Evolutionary conservation across 2,113 vertebrate genomes (phyloP).

Genomic region (Lipotes vexillifer): DNA sequence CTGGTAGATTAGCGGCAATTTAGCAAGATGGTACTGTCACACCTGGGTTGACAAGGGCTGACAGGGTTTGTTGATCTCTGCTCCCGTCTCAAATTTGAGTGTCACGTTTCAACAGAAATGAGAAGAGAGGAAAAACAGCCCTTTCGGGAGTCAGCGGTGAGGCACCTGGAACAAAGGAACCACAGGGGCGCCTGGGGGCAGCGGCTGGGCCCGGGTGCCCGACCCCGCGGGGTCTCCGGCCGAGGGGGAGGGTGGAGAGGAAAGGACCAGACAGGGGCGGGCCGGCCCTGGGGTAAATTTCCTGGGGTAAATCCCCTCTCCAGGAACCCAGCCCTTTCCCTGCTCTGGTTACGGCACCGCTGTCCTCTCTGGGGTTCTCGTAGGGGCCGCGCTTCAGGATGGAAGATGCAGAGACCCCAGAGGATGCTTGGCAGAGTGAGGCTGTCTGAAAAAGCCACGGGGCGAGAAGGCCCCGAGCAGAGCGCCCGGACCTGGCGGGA

Average conservation of each 20-base stretch:
- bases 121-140: constrained; percentile 51
- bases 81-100: constrained; percentile 82
- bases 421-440: background rate
- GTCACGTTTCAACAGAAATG: constrained; percentile 80
- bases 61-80: constrained; percentile 85
- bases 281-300: background rate
- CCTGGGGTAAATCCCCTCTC: background rate
- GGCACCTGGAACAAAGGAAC: constrained; percentile 67
- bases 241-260: accelerated
- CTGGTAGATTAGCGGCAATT: constrained; percentile 82
- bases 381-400: background rate
- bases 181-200: accelerated
- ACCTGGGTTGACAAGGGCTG: constrained; percentile 85
- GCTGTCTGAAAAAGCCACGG: no score
- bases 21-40: constrained; percentile 83
- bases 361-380: background rate
- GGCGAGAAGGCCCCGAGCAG: accelerated
- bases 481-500: accelerated
- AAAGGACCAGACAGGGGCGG: accelerated
- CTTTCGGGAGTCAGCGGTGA: constrained; percentile 51
- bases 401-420: background rate
- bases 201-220: background rate
- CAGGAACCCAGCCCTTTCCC: no score
- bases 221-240: background rate
- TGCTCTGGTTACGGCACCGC: accelerated